These are phyloP conservation scores for Tetrao urogallus DNA, from an alignment of 2,113 vertebrate genomes.

Conservation along the genomic window DNA sequence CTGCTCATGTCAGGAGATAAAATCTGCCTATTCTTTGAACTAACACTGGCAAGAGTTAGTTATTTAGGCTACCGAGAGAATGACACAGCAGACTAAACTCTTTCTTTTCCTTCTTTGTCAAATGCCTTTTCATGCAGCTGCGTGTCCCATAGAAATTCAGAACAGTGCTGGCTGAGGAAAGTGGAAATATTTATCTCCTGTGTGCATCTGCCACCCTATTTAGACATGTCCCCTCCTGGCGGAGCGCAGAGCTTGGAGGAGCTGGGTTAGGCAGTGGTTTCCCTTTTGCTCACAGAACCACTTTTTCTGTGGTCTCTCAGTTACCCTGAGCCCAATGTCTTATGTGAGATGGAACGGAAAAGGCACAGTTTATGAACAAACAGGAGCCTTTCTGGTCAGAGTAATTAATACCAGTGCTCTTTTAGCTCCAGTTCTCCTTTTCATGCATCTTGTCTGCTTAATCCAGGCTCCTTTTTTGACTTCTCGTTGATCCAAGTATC, in stretches of 20 bases:
- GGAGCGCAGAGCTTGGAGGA: background rate
- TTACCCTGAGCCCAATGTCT: background rate
- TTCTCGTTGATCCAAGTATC: background rate
- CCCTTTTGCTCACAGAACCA: background rate
- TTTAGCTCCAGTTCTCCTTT: background rate
- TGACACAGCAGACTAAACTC: slow-evolving; percentile 21
- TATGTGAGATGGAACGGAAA: background rate
- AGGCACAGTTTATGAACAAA: background rate
- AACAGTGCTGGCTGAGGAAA: background rate
- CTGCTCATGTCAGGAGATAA: background rate
- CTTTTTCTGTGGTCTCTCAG: background rate
- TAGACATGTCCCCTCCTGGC: background rate
- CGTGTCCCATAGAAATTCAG: background rate
- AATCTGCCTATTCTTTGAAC: slow-evolving; percentile 1
- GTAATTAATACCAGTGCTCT: background rate
- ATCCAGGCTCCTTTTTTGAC: background rate
- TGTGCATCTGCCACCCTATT: background rate
- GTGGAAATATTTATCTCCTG: background rate
- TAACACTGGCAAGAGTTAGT: background rate
- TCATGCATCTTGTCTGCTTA: background rate
- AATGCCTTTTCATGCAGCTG: background rate
- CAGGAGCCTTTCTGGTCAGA: background rate
- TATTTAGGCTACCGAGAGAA: background rate
- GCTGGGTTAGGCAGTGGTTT: background rate
- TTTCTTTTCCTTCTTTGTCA: background rate